Percentiles rank a stretch among this genome's conserved stretches.
phyloP scores from a whole-genome alignment of 2,888 invertebrate genomes.

The Mimas tiliae region DNA sequence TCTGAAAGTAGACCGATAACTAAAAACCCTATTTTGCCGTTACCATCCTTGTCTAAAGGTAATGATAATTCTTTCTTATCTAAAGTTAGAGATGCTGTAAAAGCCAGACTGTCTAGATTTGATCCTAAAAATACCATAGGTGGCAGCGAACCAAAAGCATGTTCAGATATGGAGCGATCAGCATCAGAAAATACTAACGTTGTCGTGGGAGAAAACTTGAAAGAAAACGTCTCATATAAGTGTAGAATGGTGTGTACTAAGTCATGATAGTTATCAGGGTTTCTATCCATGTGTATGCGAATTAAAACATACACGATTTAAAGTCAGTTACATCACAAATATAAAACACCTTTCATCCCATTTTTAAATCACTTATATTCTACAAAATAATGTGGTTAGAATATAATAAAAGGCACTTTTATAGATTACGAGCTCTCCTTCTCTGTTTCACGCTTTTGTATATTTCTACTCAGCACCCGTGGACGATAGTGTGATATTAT shows the following conservation, averaged over 20 bases:
- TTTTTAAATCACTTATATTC: too few species aligned
- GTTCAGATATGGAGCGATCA: conserved; percentile 49
- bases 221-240: conserved; percentile 68
- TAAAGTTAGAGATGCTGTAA: conserved; percentile 54
- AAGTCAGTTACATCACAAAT: neutral
- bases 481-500: too few species aligned
- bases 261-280: conserved; percentile 45
- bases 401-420: too few species aligned
- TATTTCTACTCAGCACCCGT: too few species aligned
- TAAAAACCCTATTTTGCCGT: conserved; percentile 14
- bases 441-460: too few species aligned
- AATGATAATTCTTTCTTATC: conserved; percentile 49
- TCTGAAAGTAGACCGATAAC: neutral
- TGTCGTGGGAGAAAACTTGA: conserved; percentile 43
- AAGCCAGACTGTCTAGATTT: conserved; percentile 42
- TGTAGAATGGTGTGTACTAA: conserved; percentile 70
- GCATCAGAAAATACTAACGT: conserved; percentile 50
- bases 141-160: neutral
- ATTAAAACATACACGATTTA: neutral
- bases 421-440: too few species aligned
- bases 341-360: neutral
- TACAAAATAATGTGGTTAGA: too few species aligned
- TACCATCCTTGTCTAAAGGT: conserved; percentile 42
- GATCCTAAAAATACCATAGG: conserved; percentile 31
- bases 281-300: neutral